Evolutionary conservation across 2,113 vertebrate genomes (phyloP).

Genomic region (Coryphaenoides rupestris): DNA sequence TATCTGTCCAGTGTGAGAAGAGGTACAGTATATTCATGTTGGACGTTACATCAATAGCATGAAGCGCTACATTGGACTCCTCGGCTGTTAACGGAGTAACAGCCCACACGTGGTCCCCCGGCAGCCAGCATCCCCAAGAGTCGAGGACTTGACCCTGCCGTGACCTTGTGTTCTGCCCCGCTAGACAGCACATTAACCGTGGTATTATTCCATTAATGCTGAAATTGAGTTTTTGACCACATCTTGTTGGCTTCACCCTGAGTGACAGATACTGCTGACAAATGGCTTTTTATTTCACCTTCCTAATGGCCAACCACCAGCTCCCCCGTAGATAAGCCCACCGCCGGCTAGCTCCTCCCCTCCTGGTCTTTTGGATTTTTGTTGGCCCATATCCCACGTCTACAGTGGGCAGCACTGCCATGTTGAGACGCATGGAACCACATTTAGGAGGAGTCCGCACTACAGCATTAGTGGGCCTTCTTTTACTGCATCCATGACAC

Average conservation of each 20-base stretch:
- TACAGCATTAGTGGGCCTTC: conserved; percentile 6
- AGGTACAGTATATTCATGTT: too few species aligned
- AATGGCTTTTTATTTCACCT: conserved; percentile 42
- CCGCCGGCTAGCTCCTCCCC: neutral
- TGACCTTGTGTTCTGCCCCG: conserved; percentile 62
- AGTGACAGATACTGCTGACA: conserved; percentile 58
- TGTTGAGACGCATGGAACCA: conserved; percentile 19
- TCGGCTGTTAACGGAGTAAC: neutral
- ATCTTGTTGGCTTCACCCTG: conserved; percentile 49
- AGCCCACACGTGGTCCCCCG: neutral
- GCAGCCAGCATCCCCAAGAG: conserved; percentile 28
- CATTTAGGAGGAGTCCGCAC: conserved; percentile 22
- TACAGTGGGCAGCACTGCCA: neutral
- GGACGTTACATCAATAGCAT: too few species aligned
- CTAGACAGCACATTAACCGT: conserved; percentile 54
- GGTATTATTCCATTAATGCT: conserved; percentile 67
- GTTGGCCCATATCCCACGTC: conserved; percentile 4
- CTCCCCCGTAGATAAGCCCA: conserved; percentile 8
- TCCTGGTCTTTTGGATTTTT: neutral
- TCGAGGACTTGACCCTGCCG: conserved; percentile 46
- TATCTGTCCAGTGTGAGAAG: too few species aligned
- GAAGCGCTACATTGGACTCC: too few species aligned
- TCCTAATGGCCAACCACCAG: conserved; percentile 9
- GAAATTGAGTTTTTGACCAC: conserved; percentile 64
- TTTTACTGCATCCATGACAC: neutral